Evolutionary conservation across 2,888 invertebrate genomes (phyloP), one percentile per base, ranked within the genome.

Genomic region (Fragum fragum): DNA sequence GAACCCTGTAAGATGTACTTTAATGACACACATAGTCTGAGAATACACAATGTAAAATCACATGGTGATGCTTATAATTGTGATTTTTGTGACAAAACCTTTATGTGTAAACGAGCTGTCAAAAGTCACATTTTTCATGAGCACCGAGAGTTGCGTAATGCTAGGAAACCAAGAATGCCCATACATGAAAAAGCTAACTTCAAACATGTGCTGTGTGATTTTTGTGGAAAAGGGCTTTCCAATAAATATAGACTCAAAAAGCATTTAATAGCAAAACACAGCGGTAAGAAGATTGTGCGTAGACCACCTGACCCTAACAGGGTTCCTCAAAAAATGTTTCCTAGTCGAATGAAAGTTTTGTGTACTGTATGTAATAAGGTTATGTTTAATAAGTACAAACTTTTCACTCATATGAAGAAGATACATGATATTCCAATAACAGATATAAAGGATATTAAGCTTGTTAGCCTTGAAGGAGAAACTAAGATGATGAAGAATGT

Each of bases 1-100:
- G 42, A 57, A 18, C 28, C 42, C 3, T 76, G 76, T 42, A 57
- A 42, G 18, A 76, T 76, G 76, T 76, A 42, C 29, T 76, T 76
- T 26, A 69, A 47, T 11, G 52, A 28, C 23, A 7, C n/a, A n/a
- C 53, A 59, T 2, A 36, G 69, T 26, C n/a, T 69, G 21, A 55
- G 36, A n/a, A 39, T 47, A 11, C 76, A 76, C 69, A 36, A 6
- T 5, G 26, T 26, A 5, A 76, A 76, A 47, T 18, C 28, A 11
- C 76, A 76, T 57, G 47, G 29, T 0, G 36, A 18, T 21, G 28
- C 7, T 1, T 76, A 76, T 42, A 11, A 69, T 1, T 76, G 76
- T 47, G 52, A 59, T n/a, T 29, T 57, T 21, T 76, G 76, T 47
- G 59, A n/a, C 5, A 16, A 21, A 5, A 69, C 26, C 18, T 69